Base-by-base conservation (phyloP, 2,888 invertebrate species). In the Eilema depressum region DNA sequence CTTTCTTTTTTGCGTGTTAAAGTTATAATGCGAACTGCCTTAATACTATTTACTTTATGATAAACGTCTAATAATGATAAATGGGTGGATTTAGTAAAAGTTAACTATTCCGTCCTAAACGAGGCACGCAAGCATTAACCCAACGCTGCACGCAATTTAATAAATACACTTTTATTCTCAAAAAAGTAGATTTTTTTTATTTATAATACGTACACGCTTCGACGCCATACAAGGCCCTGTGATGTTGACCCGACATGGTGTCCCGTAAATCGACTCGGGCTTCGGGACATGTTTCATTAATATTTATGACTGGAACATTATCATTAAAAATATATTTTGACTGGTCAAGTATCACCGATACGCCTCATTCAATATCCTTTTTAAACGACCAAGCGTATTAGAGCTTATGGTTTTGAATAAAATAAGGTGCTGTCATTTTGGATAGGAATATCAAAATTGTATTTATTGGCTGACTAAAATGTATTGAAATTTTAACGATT, bases 231-330 rank as follows among this genome's bases (percentile, higher is more conserved):
- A 81, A 70, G 83, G 75, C 71, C 73, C 71, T 83, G 75, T 84
- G 79, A 87, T 83, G 86, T 86, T 84, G 85, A 86, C 86, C 88
- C 82, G 83, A 81, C 83, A 83, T 85, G 81, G 71, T 81, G 79
- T 80, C 82, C 83, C 85, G 85, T 88, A 88, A 88, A 88, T 87
- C 85, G 88, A 85, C 75, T 76, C 83, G 81, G 82, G 86, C 85
- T 82, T 86, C 86, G 85, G 86, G 83, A 89, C 90, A 89, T 91
- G 88, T 90, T 90, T 89, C 90, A 94, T 94, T 90, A 93, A 93
- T 93, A 93, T 93, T 93, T 92, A 93, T 93, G 90, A 88, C 88
- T 89, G 89, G 90, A 91, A 93, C 92, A 92, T 92, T 92, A 93
- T 91, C 91, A 91, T 93, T 92, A 92, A 91, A 92, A 90, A 89